Evolutionary conservation across 2,113 vertebrate species (phyloP).

Genomic region (Okapia johnstoni): DNA sequence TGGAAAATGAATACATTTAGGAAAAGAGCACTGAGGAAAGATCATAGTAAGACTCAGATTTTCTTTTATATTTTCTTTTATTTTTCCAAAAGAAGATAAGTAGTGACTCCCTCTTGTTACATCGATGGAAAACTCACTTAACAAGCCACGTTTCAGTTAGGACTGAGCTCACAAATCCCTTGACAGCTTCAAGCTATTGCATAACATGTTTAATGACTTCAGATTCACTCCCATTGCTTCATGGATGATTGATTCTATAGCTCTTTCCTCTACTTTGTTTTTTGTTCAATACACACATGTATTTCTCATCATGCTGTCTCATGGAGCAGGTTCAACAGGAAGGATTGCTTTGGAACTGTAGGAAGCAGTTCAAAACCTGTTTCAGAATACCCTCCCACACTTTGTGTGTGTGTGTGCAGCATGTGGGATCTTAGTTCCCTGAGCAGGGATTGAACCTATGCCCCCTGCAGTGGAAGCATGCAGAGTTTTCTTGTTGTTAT

Average conservation of each 20-base stretch:
- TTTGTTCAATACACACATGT: not conserved
- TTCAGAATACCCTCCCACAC: not conserved
- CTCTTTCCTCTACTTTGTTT: not conserved
- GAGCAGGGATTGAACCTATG: not conserved
- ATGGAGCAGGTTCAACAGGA: not conserved
- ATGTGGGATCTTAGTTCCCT: not conserved
- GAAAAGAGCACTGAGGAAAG: not conserved
- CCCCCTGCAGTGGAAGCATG: not conserved
- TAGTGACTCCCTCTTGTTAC: not conserved
- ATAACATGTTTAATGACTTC: not conserved
- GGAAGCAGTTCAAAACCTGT: not conserved
- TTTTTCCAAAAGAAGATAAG: not conserved
- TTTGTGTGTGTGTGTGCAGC: not conserved
- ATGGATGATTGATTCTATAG: not conserved
- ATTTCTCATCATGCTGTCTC: not conserved
- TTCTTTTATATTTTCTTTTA: not conserved
- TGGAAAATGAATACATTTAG: not conserved
- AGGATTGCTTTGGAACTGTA: not conserved
- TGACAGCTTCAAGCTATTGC: not conserved
- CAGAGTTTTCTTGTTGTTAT: not conserved
- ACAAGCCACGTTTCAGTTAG: not conserved
- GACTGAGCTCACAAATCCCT: not conserved
- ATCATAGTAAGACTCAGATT: not conserved
- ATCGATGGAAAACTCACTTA: not conserved
- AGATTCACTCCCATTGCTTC: not conserved